phyloP scores from a whole-genome alignment of 2,888 invertebrate genomes.

The Xanthia togata region DNA sequence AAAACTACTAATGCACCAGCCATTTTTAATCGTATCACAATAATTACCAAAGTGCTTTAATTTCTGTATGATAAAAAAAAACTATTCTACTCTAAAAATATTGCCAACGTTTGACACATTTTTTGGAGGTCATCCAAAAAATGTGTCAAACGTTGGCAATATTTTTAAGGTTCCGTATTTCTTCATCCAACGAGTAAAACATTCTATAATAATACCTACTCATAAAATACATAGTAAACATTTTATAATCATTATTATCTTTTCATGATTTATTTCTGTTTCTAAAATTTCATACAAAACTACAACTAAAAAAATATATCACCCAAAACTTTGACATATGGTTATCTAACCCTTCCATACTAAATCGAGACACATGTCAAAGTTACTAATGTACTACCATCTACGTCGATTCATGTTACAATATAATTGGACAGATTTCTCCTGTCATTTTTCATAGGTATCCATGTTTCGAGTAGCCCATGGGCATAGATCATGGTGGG shows the following conservation, averaged over 20 bases:
- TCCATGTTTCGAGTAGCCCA: constrained; percentile 60
- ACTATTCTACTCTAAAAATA: not conserved
- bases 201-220: not conserved
- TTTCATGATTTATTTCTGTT: not conserved
- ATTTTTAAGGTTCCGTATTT: not conserved
- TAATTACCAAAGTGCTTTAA: not conserved
- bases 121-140: no score
- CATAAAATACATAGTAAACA: not conserved
- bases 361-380: constrained; percentile 55
- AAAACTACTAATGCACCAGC: not conserved
- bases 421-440: constrained; percentile 85
- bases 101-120: no score
- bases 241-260: not conserved
- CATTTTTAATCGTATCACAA: not conserved
- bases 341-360: constrained; percentile 55
- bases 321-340: constrained; percentile 30
- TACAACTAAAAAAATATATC: no score
- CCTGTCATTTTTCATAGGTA: constrained; percentile 82
- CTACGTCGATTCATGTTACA: constrained; percentile 79
- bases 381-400: constrained; percentile 74
- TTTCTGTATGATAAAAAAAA: not conserved
- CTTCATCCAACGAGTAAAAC: not conserved
- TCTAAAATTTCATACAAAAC: no score
- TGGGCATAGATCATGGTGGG: constrained; percentile 70
- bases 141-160: not conserved